Conservation (phyloP, 2,888 invertebrate species). For the Dyspetes luteomarginatus region DNA sequence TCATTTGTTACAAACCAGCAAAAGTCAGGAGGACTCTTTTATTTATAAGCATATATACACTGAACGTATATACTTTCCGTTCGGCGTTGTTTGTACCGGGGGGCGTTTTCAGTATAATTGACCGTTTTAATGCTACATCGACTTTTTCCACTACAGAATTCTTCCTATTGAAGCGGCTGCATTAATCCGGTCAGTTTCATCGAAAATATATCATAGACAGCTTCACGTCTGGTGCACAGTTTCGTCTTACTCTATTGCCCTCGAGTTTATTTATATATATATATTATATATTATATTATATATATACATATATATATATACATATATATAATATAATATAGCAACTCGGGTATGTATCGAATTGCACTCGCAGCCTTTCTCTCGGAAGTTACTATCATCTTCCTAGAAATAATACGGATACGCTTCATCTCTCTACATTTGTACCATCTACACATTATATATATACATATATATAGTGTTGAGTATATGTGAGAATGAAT, state of each 20-base stretch:
- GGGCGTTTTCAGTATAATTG: constrained; percentile 9
- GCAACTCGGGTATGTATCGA: constrained; percentile 23
- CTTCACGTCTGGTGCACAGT: background rate
- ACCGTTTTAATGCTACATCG: constrained; percentile 9
- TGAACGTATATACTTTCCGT: constrained; percentile 22
- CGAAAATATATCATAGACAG: background rate
- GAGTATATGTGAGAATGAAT: constrained; percentile 20
- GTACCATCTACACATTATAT: background rate
- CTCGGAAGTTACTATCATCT: constrained; percentile 50
- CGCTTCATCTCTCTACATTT: constrained; percentile 20
- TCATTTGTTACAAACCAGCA: constrained; percentile 46
- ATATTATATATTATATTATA: background rate
- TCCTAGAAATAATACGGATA: constrained; percentile 41
- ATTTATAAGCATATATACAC: constrained; percentile 64
- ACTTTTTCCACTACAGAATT: background rate
- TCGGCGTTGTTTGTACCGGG: constrained; percentile 14
- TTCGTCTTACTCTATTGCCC: constrained; percentile 1
- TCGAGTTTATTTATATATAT: background rate
- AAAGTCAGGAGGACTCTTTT: no score
- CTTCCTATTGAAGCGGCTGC: background rate
- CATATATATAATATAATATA: background rate
- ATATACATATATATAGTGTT: background rate
- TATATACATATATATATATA: background rate
- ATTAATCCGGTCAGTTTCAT: background rate
- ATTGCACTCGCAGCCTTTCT: constrained; percentile 14